phyloP scores from a whole-genome alignment of 2,113 vertebrate species.

The Entelurus aequoreus region DNA sequence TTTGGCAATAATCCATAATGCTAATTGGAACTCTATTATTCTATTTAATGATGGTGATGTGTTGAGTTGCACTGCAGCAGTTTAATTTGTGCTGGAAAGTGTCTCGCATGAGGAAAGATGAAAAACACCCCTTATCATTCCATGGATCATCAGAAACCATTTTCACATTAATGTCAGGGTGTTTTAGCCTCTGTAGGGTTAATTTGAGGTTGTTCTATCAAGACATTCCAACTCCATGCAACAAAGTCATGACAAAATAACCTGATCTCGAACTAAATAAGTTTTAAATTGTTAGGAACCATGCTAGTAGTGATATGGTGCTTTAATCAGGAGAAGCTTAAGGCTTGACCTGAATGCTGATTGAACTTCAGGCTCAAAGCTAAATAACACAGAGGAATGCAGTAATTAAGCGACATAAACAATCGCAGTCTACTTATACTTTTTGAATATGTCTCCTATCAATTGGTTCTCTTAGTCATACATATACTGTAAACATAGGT shows the following conservation, averaged over 20 bases:
- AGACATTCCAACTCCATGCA: constrained; percentile 10
- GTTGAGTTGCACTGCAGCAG: constrained; percentile 22
- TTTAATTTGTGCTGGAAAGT: constrained; percentile 43
- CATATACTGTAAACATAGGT: too few species aligned
- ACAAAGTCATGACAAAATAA: constrained; percentile 9
- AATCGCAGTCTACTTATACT: too few species aligned
- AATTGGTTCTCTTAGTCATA: too few species aligned
- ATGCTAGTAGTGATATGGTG: too few species aligned
- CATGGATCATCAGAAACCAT: constrained; percentile 37
- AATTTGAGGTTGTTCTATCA: constrained; percentile 14
- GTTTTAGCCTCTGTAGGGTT: constrained; percentile 20
- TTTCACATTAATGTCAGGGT: constrained; percentile 38
- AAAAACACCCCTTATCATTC: constrained; percentile 46
- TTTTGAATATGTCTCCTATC: too few species aligned
- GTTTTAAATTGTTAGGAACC: neutral
- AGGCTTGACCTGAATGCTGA: constrained; percentile 9
- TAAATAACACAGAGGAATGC: constrained; percentile 29
- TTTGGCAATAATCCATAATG: constrained; percentile 19
- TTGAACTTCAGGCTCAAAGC: constrained; percentile 22
- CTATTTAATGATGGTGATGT: constrained; percentile 26
- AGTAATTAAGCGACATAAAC: constrained; percentile 22
- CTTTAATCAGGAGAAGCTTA: constrained; percentile 14
- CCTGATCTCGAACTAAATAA: neutral
- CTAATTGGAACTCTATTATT: constrained; percentile 48
- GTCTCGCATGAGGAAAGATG: constrained; percentile 37